Conservation (phyloP, 1,140 invertebrate species). For the Drosophila rufa region DNA sequence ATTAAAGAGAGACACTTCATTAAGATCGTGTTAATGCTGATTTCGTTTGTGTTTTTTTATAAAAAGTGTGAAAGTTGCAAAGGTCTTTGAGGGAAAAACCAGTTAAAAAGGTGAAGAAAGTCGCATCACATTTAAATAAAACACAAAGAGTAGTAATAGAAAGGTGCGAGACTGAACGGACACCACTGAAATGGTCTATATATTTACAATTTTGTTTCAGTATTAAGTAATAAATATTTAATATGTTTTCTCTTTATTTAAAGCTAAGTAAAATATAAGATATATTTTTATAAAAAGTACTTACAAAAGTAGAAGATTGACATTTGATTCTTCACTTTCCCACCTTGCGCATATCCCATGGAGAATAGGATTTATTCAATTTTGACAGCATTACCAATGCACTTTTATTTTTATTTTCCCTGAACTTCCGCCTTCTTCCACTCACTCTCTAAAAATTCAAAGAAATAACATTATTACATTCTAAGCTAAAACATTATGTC, state of each 20-base stretch:
- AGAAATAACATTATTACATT: slow-evolving; percentile 16
- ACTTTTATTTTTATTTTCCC: background rate
- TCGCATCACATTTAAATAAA: slow-evolving; percentile 32
- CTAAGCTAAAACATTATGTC: slow-evolving; percentile 31
- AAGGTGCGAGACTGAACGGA: background rate
- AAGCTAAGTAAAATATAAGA: too few relatives aligned
- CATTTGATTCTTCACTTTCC: background rate
- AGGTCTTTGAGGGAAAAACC: slow-evolving; percentile 1
- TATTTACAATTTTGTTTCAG: background rate
- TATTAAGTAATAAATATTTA: background rate
- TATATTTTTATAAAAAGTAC: background rate
- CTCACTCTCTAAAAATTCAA: background rate
- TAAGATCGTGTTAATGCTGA: slow-evolving; percentile 70
- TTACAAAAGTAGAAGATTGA: background rate
- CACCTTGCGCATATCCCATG: too few relatives aligned
- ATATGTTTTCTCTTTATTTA: background rate
- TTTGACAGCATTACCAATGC: background rate
- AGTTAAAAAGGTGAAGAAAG: slow-evolving; percentile 34
- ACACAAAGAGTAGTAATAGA: background rate
- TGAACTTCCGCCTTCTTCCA: background rate
- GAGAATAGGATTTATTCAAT: background rate
- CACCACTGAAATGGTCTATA: background rate
- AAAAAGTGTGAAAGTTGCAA: slow-evolving; percentile 71
- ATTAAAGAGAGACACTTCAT: slow-evolving; percentile 72
- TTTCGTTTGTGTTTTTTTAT: slow-evolving; percentile 22